Evolutionary conservation across 2,888 invertebrate species (phyloP), one percentile per base, ranked within the genome.

Genomic region (Phasia obesa): DNA sequence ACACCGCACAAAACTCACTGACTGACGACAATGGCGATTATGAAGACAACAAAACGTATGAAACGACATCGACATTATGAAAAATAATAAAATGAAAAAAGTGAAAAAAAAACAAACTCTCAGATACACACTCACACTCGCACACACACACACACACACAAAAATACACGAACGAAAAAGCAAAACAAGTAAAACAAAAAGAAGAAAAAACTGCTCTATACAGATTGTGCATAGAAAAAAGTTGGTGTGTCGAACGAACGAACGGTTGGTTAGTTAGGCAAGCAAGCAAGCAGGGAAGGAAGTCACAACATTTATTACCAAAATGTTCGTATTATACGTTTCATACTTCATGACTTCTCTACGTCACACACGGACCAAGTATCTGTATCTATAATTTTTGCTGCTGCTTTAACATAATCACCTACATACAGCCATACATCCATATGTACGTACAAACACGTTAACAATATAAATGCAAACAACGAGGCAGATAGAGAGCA

Each of bases 1-100:
- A 87, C 87, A 88, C 86, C 87, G 88, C 89, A 87, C 87, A 84
- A 87, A 89, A 89, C 88, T 88, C 87, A 88, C 88, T 88, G 85
- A 85, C 86, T 86, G 85, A 85, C 86, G 86, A 82, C 81, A 82
- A 82, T 82, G 82, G 82, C 82, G 82, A 82, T 82, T 77, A 82
- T 81, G 82, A 82, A 82, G 82, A 74, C 78, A 81, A 82, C 82
- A 82, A 77, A 77, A 81, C 81, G 81, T 81, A 76, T 77, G 81
- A 81, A 77, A 77, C 77, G 81, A 81, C 77, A 73, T 73, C 73
- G 73, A 77, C 77, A 77, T 71, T 77, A 73, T 77, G 77, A 81
- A 73, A 76, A 81, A 81, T 76, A 76, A 71, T 71, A 81, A 81
- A 81, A 76, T 60, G 70, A 71, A 81, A 75, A 81, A 47, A 70